Conservation (phyloP, 2,113 vertebrate species). For the Eublepharis macularius region DNA sequence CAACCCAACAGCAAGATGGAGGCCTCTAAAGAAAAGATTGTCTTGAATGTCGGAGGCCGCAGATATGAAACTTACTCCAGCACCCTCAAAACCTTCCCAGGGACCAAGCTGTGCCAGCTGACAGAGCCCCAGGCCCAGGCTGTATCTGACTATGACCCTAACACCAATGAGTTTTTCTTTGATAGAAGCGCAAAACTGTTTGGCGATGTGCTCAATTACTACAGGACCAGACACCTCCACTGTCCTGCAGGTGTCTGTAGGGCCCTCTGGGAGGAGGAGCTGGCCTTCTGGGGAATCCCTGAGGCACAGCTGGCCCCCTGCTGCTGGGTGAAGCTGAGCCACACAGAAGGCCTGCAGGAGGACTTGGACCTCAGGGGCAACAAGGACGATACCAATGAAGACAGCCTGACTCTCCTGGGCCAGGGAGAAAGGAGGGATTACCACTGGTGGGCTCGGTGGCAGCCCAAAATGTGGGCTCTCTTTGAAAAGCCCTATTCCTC, state of each 20-base stretch:
- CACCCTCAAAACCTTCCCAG: conserved; percentile 46
- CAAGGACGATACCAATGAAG: not conserved
- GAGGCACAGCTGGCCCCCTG: conserved; percentile 41
- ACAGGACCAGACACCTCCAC: conserved; percentile 46
- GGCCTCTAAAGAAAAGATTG: conserved; percentile 44
- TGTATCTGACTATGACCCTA: conserved; percentile 24
- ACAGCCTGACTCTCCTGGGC: conserved; percentile 42
- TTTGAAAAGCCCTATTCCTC: conserved; percentile 60
- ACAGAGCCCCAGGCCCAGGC: conserved; percentile 26
- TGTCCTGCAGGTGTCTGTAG: conserved; percentile 46
- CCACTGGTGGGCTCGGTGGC: conserved; percentile 46
- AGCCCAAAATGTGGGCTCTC: conserved; percentile 49
- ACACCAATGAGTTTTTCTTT: conserved; percentile 61
- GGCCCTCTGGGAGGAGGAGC: conserved; percentile 54
- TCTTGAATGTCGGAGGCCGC: conserved; percentile 48
- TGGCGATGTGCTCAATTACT: conserved; percentile 54
- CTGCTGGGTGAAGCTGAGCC: conserved; percentile 57
- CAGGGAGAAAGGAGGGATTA: conserved; percentile 32
- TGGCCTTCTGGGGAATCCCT: conserved; percentile 54
- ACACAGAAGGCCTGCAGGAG: conserved; percentile 29
- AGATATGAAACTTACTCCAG: conserved; percentile 42
- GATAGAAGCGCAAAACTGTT: conserved; percentile 54
- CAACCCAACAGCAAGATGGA: conserved; percentile 31
- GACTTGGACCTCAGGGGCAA: conserved; percentile 46
- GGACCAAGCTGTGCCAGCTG: conserved; percentile 48